These are phyloP conservation scores for Gymnocheta viridis DNA, from an alignment of 2,888 invertebrate species.

Conservation along the genomic window DNA sequence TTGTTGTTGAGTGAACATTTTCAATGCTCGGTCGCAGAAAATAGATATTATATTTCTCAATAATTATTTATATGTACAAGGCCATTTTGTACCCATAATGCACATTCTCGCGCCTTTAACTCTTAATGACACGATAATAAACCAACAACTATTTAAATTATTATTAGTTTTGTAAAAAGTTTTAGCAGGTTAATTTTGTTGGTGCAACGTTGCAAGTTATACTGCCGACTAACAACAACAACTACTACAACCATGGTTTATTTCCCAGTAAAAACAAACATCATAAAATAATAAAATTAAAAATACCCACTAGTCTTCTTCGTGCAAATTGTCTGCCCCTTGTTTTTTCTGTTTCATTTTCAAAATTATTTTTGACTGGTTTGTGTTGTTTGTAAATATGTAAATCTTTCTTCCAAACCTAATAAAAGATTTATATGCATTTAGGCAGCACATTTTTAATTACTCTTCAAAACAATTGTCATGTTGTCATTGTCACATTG, in stretches of 20 bases:
- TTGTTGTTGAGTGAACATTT: no score
- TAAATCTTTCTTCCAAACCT: background rate
- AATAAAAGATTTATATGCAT: background rate
- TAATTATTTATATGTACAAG: no score
- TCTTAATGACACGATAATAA: slow-evolving; percentile 24
- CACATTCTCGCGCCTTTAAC: slow-evolving; percentile 51
- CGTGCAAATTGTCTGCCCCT: background rate
- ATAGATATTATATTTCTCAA: no score
- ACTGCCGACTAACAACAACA: background rate
- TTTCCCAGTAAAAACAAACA: background rate
- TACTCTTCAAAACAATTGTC: slow-evolving; percentile 53
- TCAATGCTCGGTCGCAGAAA: no score
- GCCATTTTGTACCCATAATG: no score
- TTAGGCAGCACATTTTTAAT: slow-evolving; percentile 57
- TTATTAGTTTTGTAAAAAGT: background rate
- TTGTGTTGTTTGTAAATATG: background rate
- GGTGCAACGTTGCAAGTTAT: no score
- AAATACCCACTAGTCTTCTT: slow-evolving; percentile 9
- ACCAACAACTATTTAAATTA: background rate
- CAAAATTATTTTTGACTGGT: background rate
- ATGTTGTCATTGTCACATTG: slow-evolving; percentile 27
- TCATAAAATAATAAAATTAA: slow-evolving; percentile 33
- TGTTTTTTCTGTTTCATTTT: no score
- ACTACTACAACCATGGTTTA: background rate
- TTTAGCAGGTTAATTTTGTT: slow-evolving; percentile 7